phyloP scores from a whole-genome alignment of 2,888 invertebrate species.

The Hemaris fuciformis region DNA sequence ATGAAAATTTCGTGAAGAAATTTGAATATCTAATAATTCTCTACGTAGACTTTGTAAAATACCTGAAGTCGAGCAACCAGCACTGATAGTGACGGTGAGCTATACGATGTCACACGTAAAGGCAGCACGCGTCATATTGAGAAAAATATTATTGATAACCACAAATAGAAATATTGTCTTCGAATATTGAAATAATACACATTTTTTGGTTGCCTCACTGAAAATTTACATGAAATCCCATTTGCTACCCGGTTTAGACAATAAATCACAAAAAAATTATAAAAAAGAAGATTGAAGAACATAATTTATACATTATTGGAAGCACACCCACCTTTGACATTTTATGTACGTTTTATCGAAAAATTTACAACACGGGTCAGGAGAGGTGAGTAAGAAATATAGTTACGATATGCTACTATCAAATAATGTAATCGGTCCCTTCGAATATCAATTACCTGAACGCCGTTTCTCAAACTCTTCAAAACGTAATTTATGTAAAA shows the following conservation, averaged over 20 bases:
- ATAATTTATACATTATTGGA: slow-evolving; percentile 5
- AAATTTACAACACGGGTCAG: not conserved
- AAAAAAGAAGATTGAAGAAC: not conserved
- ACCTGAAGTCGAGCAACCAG: no score
- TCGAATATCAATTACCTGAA: not conserved
- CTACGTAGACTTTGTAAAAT: no score
- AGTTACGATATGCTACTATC: not conserved
- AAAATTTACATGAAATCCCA: not conserved
- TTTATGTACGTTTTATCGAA: not conserved
- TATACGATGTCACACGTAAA: no score
- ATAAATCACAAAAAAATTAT: not conserved
- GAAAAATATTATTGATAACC: no score
- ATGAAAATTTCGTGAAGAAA: no score
- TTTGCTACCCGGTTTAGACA: not conserved
- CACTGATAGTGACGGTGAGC: no score
- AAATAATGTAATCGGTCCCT: slow-evolving; percentile 1
- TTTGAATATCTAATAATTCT: no score
- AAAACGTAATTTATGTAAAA: not conserved
- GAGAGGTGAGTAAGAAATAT: not conserved
- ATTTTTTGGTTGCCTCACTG: not conserved
- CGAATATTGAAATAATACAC: not conserved
- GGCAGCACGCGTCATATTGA: no score
- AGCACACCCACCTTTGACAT: not conserved
- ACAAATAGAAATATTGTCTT: no score
- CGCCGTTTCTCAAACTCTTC: not conserved